Evolutionary conservation across 2,888 invertebrate species (phyloP).

Genomic region (Ommatoiulus sabulosus): DNA sequence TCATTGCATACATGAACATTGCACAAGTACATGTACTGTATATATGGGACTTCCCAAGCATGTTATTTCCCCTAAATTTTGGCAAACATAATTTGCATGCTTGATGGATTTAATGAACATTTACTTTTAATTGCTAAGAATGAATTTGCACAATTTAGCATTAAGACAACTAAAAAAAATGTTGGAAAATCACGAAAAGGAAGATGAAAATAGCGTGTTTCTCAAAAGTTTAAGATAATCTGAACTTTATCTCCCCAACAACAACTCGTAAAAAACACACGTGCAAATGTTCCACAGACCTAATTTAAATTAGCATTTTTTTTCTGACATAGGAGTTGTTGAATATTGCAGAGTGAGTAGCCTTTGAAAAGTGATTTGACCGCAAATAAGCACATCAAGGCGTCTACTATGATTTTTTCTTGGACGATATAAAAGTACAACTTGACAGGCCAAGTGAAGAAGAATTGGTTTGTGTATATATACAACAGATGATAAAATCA

Average conservation of each 20-base stretch:
- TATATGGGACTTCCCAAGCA: neutral
- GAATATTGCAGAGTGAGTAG: neutral
- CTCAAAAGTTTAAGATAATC: neutral
- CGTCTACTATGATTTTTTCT: neutral
- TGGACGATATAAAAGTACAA: neutral
- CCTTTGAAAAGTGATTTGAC: neutral
- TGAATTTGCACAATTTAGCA: neutral
- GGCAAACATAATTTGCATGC: slow-evolving; percentile 9
- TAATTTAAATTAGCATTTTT: too few species aligned
- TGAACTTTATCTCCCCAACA: too few species aligned
- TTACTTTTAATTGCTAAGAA: neutral
- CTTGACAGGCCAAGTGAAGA: too few species aligned
- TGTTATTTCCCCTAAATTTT: neutral
- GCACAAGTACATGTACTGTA: neutral
- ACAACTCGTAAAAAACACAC: too few species aligned
- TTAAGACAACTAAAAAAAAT: neutral
- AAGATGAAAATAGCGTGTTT: neutral
- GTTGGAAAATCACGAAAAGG: neutral
- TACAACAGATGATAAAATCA: too few species aligned
- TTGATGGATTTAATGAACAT: neutral
- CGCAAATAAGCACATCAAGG: neutral
- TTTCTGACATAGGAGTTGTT: too few species aligned
- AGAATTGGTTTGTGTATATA: too few species aligned
- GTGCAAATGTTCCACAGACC: too few species aligned
- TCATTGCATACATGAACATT: neutral